These are phyloP conservation scores for Micoletzkya japonica DNA, from an alignment of 2,888 invertebrate species.

Conservation along the genomic window DNA sequence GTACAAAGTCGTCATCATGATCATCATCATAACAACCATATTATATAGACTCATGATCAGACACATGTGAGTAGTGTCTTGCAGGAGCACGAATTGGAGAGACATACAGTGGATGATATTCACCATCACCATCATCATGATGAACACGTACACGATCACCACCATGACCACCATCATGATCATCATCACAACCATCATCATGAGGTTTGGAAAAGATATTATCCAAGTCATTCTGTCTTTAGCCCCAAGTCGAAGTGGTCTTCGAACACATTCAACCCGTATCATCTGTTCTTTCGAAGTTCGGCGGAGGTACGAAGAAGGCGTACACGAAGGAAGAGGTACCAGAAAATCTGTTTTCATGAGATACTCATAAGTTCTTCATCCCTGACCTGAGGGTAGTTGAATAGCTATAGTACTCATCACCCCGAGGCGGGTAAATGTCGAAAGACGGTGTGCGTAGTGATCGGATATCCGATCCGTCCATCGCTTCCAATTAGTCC, in stretches of 20 bases:
- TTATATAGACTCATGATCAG: neutral
- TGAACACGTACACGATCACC: neutral
- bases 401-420: too few species aligned
- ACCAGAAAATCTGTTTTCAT: too few species aligned
- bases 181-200: neutral
- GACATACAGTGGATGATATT: neutral
- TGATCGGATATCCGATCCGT: too few species aligned
- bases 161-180: neutral
- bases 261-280: conserved; percentile 18
- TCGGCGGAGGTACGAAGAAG: conserved; percentile 24
- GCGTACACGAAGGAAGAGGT: conserved; percentile 21
- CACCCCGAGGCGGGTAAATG: too few species aligned
- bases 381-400: too few species aligned
- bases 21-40: neutral
- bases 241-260: neutral
- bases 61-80: neutral
- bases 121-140: neutral
- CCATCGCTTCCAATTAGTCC: too few species aligned
- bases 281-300: conserved; percentile 9
- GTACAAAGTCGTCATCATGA: too few species aligned
- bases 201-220: neutral
- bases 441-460: too few species aligned
- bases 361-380: too few species aligned
- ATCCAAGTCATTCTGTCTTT: neutral
- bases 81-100: neutral